Percentiles rank a stretch among this genome's conserved stretches.
These are phyloP conservation scores for Drosophila mayri DNA, from an alignment of 1,140 invertebrate species.

Conservation along the genomic window DNA sequence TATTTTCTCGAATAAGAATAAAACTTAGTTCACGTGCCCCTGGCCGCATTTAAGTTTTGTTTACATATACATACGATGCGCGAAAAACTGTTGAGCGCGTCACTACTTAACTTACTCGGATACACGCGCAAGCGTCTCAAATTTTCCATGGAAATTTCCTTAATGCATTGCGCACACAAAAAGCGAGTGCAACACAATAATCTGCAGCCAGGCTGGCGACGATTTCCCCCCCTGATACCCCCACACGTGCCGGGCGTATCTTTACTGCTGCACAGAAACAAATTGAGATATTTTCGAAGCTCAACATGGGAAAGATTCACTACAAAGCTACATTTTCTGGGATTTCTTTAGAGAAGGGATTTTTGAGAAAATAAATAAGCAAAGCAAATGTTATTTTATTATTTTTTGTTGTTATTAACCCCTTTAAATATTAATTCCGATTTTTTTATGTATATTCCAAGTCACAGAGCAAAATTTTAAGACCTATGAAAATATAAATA, in stretches of 20 bases:
- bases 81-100: slow-evolving; percentile 10
- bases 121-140: slow-evolving; percentile 35
- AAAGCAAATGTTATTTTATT: no score
- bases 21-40: slow-evolving; percentile 21
- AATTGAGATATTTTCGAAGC: not conserved
- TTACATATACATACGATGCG: slow-evolving; percentile 5
- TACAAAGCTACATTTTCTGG: not conserved
- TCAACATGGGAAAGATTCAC: no score
- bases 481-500: not conserved
- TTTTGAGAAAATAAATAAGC: no score
- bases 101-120: not conserved
- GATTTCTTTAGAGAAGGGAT: no score
- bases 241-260: slow-evolving; percentile 29
- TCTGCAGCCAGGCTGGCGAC: slow-evolving; percentile 47
- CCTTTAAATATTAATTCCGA: no score
- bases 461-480: not conserved
- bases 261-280: slow-evolving; percentile 9
- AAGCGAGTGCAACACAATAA: slow-evolving; percentile 21
- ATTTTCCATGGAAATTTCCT: slow-evolving; percentile 66
- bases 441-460: not conserved
- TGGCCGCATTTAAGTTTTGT: slow-evolving; percentile 32
- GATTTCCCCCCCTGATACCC: not conserved
- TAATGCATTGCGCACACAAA: slow-evolving; percentile 35
- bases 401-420: no score
- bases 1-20: slow-evolving; percentile 1